Conservation (phyloP, 2,113 vertebrate species). For the Psilopsiagon aurifrons region DNA sequence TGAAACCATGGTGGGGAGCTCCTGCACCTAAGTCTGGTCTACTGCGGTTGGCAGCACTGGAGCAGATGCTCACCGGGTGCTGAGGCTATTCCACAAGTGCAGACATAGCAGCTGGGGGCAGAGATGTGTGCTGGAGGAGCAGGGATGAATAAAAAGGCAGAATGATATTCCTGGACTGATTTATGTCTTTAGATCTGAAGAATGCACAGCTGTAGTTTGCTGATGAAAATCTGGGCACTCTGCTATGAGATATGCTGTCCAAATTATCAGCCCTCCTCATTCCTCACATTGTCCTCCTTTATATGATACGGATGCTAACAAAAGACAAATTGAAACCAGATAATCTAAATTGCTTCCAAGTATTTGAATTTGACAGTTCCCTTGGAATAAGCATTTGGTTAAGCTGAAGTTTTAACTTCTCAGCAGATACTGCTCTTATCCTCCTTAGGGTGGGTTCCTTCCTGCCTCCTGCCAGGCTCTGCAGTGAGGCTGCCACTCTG, state of each 20-base stretch:
- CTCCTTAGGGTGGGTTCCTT: background rate
- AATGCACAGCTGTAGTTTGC: rapidly evolving
- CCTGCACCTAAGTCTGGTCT: background rate
- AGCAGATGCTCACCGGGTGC: rapidly evolving
- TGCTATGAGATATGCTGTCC: background rate
- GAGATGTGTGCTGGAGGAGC: background rate
- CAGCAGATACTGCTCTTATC: background rate
- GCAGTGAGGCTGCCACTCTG: background rate
- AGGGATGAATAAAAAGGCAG: background rate
- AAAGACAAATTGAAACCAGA: background rate
- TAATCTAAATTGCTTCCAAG: background rate
- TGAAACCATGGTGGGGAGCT: background rate
- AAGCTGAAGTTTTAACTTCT: background rate
- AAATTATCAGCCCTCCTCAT: background rate
- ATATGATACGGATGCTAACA: background rate
- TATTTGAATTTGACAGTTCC: background rate
- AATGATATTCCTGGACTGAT: background rate
- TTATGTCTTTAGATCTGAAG: background rate
- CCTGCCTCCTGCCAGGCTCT: background rate
- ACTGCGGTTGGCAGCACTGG: rapidly evolving
- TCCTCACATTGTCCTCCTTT: background rate
- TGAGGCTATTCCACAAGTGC: background rate
- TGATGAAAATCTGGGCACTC: background rate
- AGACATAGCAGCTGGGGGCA: rapidly evolving
- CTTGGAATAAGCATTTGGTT: background rate